Conservation (phyloP, 2,797 vertebrate genomes). For the Halcyon chelicuti region DNA sequence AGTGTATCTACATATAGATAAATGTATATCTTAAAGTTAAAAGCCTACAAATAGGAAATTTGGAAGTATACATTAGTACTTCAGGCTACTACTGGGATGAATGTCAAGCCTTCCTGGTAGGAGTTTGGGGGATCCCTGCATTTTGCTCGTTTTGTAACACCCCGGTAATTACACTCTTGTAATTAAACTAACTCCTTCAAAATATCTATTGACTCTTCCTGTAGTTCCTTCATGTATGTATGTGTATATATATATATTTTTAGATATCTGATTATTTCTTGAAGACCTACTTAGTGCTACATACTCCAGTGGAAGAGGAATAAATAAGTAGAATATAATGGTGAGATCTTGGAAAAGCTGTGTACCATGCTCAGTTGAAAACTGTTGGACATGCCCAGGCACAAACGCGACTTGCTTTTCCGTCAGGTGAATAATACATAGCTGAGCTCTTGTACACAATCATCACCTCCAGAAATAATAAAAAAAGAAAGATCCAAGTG, state of each 20-base stretch:
- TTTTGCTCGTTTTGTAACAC: not conserved
- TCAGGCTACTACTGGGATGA: not conserved
- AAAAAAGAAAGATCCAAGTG: no score
- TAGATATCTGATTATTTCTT: not conserved
- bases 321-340: not conserved
- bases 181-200: not conserved
- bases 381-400: not conserved
- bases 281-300: not conserved
- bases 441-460: not conserved
- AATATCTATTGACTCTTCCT: not conserved
- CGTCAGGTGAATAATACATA: not conserved
- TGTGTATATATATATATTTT: not conserved
- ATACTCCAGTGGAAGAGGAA: not conserved
- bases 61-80: fast-evolving
- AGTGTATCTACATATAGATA: not conserved
- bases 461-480: no score
- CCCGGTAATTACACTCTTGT: not conserved
- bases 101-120: not conserved
- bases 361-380: not conserved
- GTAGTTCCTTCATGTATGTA: not conserved
- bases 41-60: not conserved
- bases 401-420: not conserved
- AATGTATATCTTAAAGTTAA: not conserved
- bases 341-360: not conserved
- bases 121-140: not conserved